Conservation (phyloP, 2,888 invertebrate genomes). For the Macrosiphum euphorbiae region DNA sequence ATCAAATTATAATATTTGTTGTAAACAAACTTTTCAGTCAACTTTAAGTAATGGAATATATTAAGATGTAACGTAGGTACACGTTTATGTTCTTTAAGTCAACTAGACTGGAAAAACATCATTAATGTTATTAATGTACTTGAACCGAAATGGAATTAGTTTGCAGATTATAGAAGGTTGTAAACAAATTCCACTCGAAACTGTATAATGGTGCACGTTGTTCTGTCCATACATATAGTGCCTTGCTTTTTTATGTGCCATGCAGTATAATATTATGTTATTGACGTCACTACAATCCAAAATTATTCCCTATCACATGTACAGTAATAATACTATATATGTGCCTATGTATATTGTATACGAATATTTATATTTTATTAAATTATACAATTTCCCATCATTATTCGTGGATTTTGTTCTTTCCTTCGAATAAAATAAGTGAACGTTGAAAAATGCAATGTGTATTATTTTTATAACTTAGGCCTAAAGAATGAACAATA, state of each 20-base stretch:
- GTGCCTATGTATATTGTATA: neutral
- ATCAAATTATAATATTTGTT: neutral
- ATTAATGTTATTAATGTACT: constrained; percentile 21
- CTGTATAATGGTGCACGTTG: neutral
- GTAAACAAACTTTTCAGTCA: neutral
- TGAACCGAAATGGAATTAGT: constrained; percentile 41
- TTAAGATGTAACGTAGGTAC: neutral
- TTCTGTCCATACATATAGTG: neutral
- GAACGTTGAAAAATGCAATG: neutral
- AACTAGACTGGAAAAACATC: constrained; percentile 37
- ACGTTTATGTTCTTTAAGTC: neutral
- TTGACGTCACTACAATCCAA: neutral
- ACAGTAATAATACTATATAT: neutral
- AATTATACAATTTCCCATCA: neutral
- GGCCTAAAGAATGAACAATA: neutral
- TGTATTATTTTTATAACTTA: neutral
- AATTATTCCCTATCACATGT: neutral
- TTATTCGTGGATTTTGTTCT: neutral
- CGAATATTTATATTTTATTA: neutral
- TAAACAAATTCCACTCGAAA: constrained; percentile 26
- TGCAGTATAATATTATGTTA: neutral
- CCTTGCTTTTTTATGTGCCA: neutral
- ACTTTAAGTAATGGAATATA: constrained; percentile 12
- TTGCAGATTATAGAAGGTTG: neutral
- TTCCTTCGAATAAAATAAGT: neutral